Conservation (phyloP, 1,140 invertebrate genomes). For the Drosophila pectinifera region DNA sequence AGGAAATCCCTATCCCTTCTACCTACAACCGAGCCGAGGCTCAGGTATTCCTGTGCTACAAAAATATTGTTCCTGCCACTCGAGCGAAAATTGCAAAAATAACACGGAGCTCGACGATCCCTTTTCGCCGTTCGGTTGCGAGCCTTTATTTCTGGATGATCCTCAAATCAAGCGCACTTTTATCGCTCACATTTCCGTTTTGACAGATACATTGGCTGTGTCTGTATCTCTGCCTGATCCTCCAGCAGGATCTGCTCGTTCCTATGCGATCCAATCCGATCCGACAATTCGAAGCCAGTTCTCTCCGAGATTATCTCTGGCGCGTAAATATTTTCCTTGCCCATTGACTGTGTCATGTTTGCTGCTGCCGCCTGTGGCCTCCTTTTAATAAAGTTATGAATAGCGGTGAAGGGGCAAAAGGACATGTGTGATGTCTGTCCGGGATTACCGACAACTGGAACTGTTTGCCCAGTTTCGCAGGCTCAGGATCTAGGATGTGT, state of each 20-base stretch:
- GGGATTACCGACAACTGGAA: constrained; percentile 64
- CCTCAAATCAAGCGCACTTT: constrained; percentile 83
- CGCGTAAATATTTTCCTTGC: constrained; percentile 84
- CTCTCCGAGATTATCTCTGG: constrained; percentile 80
- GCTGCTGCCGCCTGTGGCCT: constrained; percentile 43
- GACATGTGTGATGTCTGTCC: constrained; percentile 52
- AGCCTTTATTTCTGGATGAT: constrained; percentile 70
- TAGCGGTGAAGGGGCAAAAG: constrained; percentile 37
- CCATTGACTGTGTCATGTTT: constrained; percentile 79
- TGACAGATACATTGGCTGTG: constrained; percentile 78
- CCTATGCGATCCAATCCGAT: constrained; percentile 32
- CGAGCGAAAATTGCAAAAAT: constrained; percentile 67
- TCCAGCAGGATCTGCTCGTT: constrained; percentile 20
- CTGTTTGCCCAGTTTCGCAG: constrained; percentile 25
- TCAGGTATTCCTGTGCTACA: constrained; percentile 55
- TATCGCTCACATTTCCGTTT: constrained; percentile 78
- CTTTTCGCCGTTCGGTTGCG: constrained; percentile 20
- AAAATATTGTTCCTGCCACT: constrained; percentile 70
- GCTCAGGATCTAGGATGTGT: constrained; percentile 30
- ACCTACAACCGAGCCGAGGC: constrained; percentile 13
- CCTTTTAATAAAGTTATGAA: constrained; percentile 76
- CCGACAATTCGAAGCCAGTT: constrained; percentile 70
- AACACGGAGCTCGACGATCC: constrained; percentile 39
- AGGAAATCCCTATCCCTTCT: constrained; percentile 36
- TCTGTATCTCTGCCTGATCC: constrained; percentile 38